Conservation (phyloP, 2,888 invertebrate genomes). For the Mayetiola destructor region DNA sequence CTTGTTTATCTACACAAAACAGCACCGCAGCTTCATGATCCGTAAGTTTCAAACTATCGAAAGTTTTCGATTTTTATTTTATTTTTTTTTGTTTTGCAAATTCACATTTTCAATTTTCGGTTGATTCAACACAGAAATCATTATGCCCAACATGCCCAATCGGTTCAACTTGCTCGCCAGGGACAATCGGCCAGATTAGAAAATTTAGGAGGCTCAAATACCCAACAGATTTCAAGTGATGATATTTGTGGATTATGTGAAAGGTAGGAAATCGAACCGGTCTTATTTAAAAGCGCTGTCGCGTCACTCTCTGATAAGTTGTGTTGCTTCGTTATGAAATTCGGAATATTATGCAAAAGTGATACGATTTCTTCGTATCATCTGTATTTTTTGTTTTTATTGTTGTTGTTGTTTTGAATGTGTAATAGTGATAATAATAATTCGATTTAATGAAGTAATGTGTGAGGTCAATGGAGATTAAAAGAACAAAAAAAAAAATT, state of each 20-base stretch:
- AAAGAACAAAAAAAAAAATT: no score
- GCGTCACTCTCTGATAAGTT: no score
- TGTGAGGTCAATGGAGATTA: no score
- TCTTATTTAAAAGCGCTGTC: neutral
- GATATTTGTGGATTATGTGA: neutral
- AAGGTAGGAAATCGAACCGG: neutral
- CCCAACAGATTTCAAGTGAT: neutral
- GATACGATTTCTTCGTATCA: no score
- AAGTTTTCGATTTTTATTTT: neutral
- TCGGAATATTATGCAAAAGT: no score
- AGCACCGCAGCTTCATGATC: neutral
- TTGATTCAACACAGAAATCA: slow-evolving; percentile 28
- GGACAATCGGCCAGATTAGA: slow-evolving; percentile 21
- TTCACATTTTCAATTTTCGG: neutral
- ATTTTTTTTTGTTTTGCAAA: neutral
- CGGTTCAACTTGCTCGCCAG: slow-evolving; percentile 29
- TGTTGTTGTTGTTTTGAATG: no score
- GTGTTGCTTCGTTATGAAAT: no score
- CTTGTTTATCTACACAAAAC: neutral
- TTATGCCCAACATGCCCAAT: slow-evolving; percentile 28
- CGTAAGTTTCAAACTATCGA: neutral
- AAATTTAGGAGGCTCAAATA: slow-evolving; percentile 17
- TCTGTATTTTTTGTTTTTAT: no score
- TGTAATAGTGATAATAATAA: no score
- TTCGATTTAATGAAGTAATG: no score